phyloP scores from a whole-genome alignment of 2,888 invertebrate genomes.

The Cataglyphis rosenhaueri region DNA sequence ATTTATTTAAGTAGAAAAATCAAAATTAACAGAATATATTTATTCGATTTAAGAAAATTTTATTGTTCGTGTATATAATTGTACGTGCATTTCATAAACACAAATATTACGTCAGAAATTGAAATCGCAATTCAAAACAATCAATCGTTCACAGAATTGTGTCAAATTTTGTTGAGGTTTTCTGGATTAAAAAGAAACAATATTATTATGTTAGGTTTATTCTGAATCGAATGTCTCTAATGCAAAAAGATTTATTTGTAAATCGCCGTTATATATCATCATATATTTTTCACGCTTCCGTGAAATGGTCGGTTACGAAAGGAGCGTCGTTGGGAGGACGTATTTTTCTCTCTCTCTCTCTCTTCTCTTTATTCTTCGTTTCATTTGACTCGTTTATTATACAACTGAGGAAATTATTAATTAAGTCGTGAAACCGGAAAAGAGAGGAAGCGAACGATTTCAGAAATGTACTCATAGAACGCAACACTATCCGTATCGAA shows the following conservation, averaged over 20 bases:
- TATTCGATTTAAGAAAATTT: too few species aligned
- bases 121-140: background rate
- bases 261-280: background rate
- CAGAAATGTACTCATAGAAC: slow-evolving; percentile 27
- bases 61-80: background rate
- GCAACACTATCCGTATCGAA: slow-evolving; percentile 2
- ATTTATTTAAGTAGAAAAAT: too few species aligned
- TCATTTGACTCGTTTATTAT: slow-evolving; percentile 52
- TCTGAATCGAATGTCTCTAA: background rate
- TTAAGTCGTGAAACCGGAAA: slow-evolving; percentile 26
- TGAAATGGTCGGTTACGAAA: slow-evolving; percentile 4
- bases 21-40: too few species aligned
- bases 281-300: background rate
- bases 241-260: background rate
- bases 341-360: slow-evolving; percentile 8
- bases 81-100: background rate
- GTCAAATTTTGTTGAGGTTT: background rate
- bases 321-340: background rate
- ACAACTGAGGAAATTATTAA: slow-evolving; percentile 30
- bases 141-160: background rate
- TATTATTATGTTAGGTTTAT: background rate
- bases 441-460: slow-evolving; percentile 41
- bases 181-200: background rate
- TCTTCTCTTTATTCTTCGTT: slow-evolving; percentile 23
- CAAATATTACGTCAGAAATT: background rate